Base-by-base conservation (phyloP, 2,113 vertebrate species). In the Mirounga angustirostris region DNA sequence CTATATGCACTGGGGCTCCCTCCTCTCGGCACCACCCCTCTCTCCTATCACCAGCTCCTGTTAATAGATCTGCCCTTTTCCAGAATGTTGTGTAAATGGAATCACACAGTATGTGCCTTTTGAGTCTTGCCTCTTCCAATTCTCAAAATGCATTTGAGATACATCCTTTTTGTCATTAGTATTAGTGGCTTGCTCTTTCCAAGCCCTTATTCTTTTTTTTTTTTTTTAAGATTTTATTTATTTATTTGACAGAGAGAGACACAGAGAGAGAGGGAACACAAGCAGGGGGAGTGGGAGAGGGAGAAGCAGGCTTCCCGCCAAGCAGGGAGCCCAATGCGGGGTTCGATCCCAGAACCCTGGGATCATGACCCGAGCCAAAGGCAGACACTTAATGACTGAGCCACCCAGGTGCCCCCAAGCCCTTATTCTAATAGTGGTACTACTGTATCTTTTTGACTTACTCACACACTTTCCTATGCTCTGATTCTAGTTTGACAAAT, bases 401-500 rank as follows among this genome's bases (percentile, higher is more conserved):
- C 40, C 40, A 40, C 40, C 40, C 40, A 40, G 40, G 40, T 40
- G 40, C 40, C 40, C 40, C 80, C 26, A 85, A 84, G 76, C 26
- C n/a, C 40, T 93, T 69, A 80, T 56, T 61, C n/a, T 76, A 87
- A 43, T 15, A 86, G 52, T 59, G 30, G 33, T 69, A 16, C 52
- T 40, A 12, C 54, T 33, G 7, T 22, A 61, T 67, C 40, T 54
- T 90, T 63, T 81, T 91, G 19, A 82, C 54, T 71, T 15, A 73
- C 13, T 58, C 15, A 21, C 36, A 33, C 4, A 81, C 50, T 81
- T 91, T 76, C 80, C 26, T 65, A 30, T 58, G 28, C n/a, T 89
- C 79, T 89, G 46, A 79, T 81, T 92, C 61, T 84, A 80, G 50
- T 92, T 94, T 95, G 58, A 71, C 30, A 56, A 79, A 30, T 59